phyloP scores from a whole-genome alignment of 2,888 invertebrate genomes.

The Hirtodrosophila cameraria region DNA sequence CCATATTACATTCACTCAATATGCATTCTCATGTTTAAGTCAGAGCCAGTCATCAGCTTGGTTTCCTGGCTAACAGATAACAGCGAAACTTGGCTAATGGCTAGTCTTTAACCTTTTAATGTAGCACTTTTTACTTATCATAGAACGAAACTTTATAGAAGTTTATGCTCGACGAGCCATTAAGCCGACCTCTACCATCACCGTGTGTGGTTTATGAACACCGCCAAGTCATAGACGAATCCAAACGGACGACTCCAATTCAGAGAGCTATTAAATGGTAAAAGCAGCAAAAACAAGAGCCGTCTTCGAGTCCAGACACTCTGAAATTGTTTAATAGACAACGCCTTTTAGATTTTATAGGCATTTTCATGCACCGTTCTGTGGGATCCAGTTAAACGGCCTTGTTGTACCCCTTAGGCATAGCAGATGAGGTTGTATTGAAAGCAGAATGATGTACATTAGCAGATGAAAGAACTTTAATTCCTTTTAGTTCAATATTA shows the following conservation, averaged over 20 bases:
- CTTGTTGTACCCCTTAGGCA: slow-evolving; percentile 30
- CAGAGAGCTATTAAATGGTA: slow-evolving; percentile 47
- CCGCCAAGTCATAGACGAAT: slow-evolving; percentile 24
- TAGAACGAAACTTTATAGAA: slow-evolving; percentile 52
- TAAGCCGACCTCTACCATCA: slow-evolving; percentile 45
- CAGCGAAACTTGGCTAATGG: slow-evolving; percentile 73
- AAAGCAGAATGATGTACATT: background rate
- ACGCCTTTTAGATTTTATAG: slow-evolving; percentile 69
- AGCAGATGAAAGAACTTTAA: no score
- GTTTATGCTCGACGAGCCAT: slow-evolving; percentile 53
- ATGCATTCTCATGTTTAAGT: slow-evolving; percentile 53
- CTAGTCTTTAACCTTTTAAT: slow-evolving; percentile 76
- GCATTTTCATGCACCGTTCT: slow-evolving; percentile 48
- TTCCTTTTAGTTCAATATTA: no score
- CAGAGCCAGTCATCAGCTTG: slow-evolving; percentile 12
- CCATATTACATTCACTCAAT: slow-evolving; percentile 41
- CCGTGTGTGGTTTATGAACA: slow-evolving; percentile 57
- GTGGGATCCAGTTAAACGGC: slow-evolving; percentile 12
- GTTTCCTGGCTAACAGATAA: slow-evolving; percentile 48
- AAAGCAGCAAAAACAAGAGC: slow-evolving; percentile 13
- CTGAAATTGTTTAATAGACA: slow-evolving; percentile 69
- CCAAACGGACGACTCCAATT: slow-evolving; percentile 53
- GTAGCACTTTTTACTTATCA: slow-evolving; percentile 70
- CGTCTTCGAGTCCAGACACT: slow-evolving; percentile 36
- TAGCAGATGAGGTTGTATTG: background rate